A percentile compares a stretch with the other conserved stretches of the same genome.
phyloP scores from a whole-genome alignment of 2,888 invertebrate genomes.

The Baccha elongata region DNA sequence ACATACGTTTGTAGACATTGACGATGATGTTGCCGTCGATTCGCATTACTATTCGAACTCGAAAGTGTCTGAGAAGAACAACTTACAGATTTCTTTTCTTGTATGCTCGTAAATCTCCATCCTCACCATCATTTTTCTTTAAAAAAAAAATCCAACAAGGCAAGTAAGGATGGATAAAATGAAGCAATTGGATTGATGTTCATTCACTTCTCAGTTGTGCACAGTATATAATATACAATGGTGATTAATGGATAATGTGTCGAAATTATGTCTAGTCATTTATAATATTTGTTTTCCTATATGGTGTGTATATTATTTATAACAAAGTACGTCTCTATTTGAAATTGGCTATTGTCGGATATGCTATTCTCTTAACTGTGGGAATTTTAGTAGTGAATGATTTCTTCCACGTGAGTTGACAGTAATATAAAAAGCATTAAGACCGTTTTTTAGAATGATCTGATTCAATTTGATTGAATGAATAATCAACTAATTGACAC shows the following conservation, averaged over 20 bases:
- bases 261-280: slow-evolving; percentile 64
- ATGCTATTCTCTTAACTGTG: slow-evolving; percentile 9
- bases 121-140: slow-evolving; percentile 9
- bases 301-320: too few species aligned
- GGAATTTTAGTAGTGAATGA: background rate
- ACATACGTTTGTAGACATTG: background rate
- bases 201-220: slow-evolving; percentile 54
- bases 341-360: slow-evolving; percentile 8
- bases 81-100: slow-evolving; percentile 36
- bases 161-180: slow-evolving; percentile 13
- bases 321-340: background rate
- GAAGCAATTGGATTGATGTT: slow-evolving; percentile 41
- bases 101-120: slow-evolving; percentile 8
- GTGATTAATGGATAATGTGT: slow-evolving; percentile 66
- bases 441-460: background rate
- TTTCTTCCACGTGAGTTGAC: slow-evolving; percentile 24
- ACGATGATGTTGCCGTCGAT: slow-evolving; percentile 40
- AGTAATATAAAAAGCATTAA: background rate
- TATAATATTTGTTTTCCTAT: slow-evolving; percentile 45
- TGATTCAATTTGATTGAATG: background rate
- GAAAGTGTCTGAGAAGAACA: slow-evolving; percentile 63
- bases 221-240: slow-evolving; percentile 14
- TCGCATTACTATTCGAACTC: slow-evolving; percentile 64
- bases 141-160: slow-evolving; percentile 52
- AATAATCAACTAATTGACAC: too few species aligned